phyloP scores from a whole-genome alignment of 2,888 invertebrate species.

The Tromatobia lineatoria region DNA sequence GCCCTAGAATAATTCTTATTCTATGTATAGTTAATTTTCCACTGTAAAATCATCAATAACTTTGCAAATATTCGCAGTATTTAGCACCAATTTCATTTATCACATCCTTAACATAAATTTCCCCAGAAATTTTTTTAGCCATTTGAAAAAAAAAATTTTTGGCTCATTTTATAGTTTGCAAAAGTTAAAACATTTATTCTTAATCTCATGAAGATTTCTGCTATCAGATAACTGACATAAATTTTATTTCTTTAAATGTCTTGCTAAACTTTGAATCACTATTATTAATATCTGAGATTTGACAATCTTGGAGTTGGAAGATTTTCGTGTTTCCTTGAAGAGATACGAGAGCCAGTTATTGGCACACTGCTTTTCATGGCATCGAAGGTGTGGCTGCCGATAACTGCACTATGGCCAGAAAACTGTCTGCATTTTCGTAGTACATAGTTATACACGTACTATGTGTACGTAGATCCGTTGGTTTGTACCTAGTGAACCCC shows the following conservation, averaged over 20 bases:
- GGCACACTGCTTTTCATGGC: background rate
- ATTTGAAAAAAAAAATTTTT: too few relatives aligned
- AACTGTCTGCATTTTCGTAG: background rate
- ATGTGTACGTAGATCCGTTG: constrained; percentile 24
- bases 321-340: background rate
- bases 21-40: too few relatives aligned
- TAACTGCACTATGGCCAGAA: background rate
- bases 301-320: too few relatives aligned
- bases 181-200: background rate
- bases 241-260: too few relatives aligned
- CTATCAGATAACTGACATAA: background rate
- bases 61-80: background rate
- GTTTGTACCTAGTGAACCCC: constrained; percentile 24
- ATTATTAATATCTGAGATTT: too few relatives aligned
- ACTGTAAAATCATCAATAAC: too few relatives aligned
- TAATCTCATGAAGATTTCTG: background rate
- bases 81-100: background rate
- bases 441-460: background rate
- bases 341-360: background rate
- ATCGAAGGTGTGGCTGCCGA: background rate
- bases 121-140: too few relatives aligned
- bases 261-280: too few relatives aligned
- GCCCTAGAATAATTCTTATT: too few relatives aligned
- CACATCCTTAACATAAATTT: background rate
- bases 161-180: background rate